These are phyloP conservation scores for Chaetoderma sp. DNA, from an alignment of 2,888 invertebrate species.

Conservation along the genomic window DNA sequence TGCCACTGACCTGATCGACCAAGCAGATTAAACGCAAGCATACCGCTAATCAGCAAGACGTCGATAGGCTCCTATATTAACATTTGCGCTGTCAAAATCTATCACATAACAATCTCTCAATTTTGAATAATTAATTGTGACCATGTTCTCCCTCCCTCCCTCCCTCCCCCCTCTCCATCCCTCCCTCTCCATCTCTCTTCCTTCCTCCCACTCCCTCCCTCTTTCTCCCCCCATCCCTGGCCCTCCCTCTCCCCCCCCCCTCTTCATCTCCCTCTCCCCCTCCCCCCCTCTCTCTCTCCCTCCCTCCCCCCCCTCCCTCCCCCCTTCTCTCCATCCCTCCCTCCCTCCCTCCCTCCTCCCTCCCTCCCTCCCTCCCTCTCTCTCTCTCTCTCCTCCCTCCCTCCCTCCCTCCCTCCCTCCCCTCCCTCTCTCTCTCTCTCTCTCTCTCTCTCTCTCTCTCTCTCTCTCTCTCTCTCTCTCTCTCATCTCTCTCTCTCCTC, in stretches of 20 bases:
- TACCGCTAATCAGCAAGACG: no score
- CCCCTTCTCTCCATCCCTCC: background rate
- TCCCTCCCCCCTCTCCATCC: conserved; percentile 9
- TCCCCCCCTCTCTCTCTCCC: conserved; percentile 4
- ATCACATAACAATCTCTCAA: no score
- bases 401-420: background rate
- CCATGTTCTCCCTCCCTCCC: background rate
- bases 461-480: background rate
- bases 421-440: background rate
- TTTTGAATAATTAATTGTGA: background rate
- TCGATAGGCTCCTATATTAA: no score
- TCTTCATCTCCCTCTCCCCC: conserved; percentile 13
- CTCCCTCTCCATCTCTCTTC: no score
- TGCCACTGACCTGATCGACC: no score
- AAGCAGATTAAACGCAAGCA: no score
- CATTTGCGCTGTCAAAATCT: no score
- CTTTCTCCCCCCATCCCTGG: conserved; percentile 8
- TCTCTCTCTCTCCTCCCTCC: background rate
- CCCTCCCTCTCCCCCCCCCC: no score
- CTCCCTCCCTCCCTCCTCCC: background rate
- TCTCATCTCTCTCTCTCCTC: background rate
- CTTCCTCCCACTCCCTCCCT: no score
- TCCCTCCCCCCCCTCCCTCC: background rate
- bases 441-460: background rate
- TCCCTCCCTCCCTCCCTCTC: background rate